Base-by-base conservation (phyloP, 1,140 invertebrate species). In the Schlechtendalia chinensis region DNA sequence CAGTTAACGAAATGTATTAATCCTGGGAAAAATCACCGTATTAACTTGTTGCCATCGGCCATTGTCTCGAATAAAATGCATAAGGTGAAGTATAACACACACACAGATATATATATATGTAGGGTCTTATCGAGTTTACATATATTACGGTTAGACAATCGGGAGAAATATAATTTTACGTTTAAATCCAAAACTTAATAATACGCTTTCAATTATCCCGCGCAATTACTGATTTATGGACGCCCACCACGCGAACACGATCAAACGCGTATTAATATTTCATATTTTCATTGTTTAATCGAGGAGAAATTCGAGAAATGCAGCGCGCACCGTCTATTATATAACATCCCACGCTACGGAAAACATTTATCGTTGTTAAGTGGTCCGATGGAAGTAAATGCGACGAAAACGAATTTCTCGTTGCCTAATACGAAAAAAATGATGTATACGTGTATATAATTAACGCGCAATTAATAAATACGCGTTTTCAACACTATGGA, bases 251-350 rank as follows among this genome's bases (percentile, higher is more conserved):
- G 19, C 27, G 12, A 72, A 72, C 53, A n/a, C 47, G 69, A 54
- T 72, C 10, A 72, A 54, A 27, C 22, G 47, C 19, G 3, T 22
- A 32, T 54, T 24, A 19, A 72, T 63, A 50, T 8, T 32, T 63
- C 1, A 17, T 72, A 72, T 54, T 54, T 39, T 29, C 69, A 29
- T 72, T 72, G 69, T 72, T 72, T 72, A 54, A 8, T 19, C 8
- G 17, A 72, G 50, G 69, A 72, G 69, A 72, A 72, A 72, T 72
- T 72, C 24, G 27, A 53, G 50, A 72, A 54, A 72, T n/a, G 47
- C 47, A 12, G 69, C 29, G 27, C 32, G 3, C 8, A 39, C 8
- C 8, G 8, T 4, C 3, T 39, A 39, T 39, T 39, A 39, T 39
- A 39, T 39, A 39, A 39, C 29, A 32, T 72, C 69, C 69, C 69